These are phyloP conservation scores for Umimayanthus chanpuru DNA, from an alignment of 92 coral and sea anemone genomes.

Conservation along the genomic window DNA sequence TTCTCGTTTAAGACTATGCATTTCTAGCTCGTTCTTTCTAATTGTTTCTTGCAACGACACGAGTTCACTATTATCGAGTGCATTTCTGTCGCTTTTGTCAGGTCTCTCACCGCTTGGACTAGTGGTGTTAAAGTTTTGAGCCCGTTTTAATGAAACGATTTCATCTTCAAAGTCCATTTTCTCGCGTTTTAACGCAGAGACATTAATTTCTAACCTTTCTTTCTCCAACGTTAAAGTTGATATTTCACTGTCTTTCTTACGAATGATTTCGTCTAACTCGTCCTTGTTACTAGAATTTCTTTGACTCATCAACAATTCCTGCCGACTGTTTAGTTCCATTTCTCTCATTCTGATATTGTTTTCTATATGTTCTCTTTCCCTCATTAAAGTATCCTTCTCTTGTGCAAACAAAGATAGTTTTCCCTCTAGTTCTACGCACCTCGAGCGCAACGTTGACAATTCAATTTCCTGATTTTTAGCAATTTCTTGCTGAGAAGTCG, in stretches of 20 bases:
- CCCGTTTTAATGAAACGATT: constrained; percentile 66
- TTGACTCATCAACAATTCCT: constrained; percentile 27
- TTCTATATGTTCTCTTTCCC: constrained; percentile 73
- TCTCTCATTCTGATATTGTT: constrained; percentile 63
- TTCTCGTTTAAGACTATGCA: constrained; percentile 67
- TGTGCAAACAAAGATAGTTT: constrained; percentile 48
- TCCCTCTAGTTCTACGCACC: constrained; percentile 66
- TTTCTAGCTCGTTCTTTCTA: constrained; percentile 78
- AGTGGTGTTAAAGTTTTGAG: not conserved
- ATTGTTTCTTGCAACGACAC: constrained; percentile 61
- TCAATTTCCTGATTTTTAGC: constrained; percentile 65
- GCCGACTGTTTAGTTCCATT: constrained; percentile 46
- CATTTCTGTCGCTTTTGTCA: constrained; percentile 39
- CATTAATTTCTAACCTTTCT: constrained; percentile 67
- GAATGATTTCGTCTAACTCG: constrained; percentile 68
- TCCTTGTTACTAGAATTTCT: constrained; percentile 46
- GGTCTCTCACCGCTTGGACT: constrained; percentile 28
- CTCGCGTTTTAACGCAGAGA: constrained; percentile 78
- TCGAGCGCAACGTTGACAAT: constrained; percentile 61
- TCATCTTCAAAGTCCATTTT: constrained; percentile 84
- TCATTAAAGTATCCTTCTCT: constrained; percentile 71
- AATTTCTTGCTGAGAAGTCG: constrained; percentile 54
- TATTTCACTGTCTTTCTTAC: constrained; percentile 76
- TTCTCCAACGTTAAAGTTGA: constrained; percentile 67
- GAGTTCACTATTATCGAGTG: constrained; percentile 57